Conservation (phyloP, 2,888 invertebrate genomes). For the Oxyteleia sp. region DNA sequence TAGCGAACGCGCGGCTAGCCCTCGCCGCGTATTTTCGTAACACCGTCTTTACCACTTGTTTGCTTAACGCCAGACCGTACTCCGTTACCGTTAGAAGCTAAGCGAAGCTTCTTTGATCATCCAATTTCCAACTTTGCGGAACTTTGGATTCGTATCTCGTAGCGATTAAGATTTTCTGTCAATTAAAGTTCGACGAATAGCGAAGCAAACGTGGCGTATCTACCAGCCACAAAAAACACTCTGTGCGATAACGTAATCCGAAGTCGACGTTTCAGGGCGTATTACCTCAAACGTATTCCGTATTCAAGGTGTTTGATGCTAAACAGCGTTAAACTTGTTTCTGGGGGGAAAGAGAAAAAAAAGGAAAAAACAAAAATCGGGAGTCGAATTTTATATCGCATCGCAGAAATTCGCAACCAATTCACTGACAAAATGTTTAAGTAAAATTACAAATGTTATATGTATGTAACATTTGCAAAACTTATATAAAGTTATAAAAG, state of each 20-base stretch:
- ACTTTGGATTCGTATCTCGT: slow-evolving; percentile 66
- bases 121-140: slow-evolving; percentile 69
- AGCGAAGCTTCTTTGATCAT: slow-evolving; percentile 66
- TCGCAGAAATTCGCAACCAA: no score
- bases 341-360: no score
- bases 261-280: neutral
- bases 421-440: no score
- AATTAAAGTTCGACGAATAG: slow-evolving; percentile 68
- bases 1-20: no score
- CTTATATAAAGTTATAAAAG: no score
- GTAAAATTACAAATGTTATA: no score
- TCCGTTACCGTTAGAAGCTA: slow-evolving; percentile 51
- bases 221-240: slow-evolving; percentile 41
- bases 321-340: no score
- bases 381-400: no score
- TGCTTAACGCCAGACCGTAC: slow-evolving; percentile 36
- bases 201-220: slow-evolving; percentile 41
- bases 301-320: no score
- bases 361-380: no score
- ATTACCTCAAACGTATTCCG: no score
- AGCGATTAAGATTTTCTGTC: slow-evolving; percentile 70
- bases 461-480: no score
- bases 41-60: slow-evolving; percentile 35
- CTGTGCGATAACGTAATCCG: slow-evolving; percentile 17
- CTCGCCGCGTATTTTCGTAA: slow-evolving; percentile 28